Base-by-base conservation (phyloP, 2,113 vertebrate genomes). In the Neodontobutis hainanensis region DNA sequence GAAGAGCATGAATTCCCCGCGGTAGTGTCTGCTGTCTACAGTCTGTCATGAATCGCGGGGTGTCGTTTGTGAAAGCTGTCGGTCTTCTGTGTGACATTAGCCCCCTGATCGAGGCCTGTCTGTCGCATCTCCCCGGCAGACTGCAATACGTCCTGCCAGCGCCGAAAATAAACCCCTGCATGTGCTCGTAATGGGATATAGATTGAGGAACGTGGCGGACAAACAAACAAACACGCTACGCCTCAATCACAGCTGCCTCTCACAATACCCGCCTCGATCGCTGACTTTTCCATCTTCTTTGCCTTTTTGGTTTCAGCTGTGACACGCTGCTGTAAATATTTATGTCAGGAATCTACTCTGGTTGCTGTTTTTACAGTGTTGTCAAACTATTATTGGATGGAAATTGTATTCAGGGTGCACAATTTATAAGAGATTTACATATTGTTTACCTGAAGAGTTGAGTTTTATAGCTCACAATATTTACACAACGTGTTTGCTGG, bases 51-150 rank as follows among this genome's bases (percentile, higher is more conserved):
- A 68, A 4, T 36, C 34, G 34, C 32, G 52, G 19, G 42, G 71
- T 34, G 14, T 75, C 67, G 56, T 74, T 59, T 68, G 65, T 19
- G 27, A 60, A 67, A 78, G 49, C 68, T 51, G 59, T 85, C 78
- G 65, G 68, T 63, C 56, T 36, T 15, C 32, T 12, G 52, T 77
- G 52, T 77, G 65, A 79, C 77, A 81, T 58, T 44, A 53, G 48
- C 67, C 74, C 27, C 55, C 38, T 36, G 66, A 82, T 50, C 68
- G 75, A 72, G 19, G 19, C 19, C 19, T 27, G n/a, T 61, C 74
- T 63, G 77, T 72, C 70, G 73, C 71, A 62, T 75, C 50, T 53
- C 40, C n/a, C 70, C 35, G 50, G 45, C 45, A 45, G 35, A 44
- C 32, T 61, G 44, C 66, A 56, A 44, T 71, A 42, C 1, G 44